phyloP scores from a whole-genome alignment of 35 echinoderm and acorn worm genomes.

The Hemicentrotus pulcherrimus region DNA sequence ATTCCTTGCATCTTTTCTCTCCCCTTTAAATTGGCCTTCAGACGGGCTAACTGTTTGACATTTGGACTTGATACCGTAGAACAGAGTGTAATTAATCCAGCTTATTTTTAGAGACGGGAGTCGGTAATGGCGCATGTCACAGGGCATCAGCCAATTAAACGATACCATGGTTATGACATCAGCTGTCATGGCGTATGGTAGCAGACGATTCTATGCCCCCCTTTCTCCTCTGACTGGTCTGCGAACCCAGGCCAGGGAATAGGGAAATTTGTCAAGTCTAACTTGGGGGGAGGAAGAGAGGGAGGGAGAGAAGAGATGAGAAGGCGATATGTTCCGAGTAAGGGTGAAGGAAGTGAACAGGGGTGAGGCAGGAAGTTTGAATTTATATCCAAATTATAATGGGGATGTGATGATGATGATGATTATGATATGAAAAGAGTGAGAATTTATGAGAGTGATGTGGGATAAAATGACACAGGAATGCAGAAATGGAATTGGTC shows the following conservation, averaged over 20 bases:
- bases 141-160: not conserved
- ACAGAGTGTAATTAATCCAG: not conserved
- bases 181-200: not conserved
- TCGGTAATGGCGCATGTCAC: constrained; percentile 8
- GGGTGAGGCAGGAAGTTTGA: constrained; percentile 41
- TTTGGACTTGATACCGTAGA: not conserved
- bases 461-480: not conserved
- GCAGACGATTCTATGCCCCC: constrained; percentile 9
- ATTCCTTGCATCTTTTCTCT: not conserved
- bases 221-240: not conserved
- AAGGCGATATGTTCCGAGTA: not conserved
- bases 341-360: constrained; percentile 35
- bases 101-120: not conserved
- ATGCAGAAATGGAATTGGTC: not conserved
- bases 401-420: not conserved
- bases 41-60: constrained; percentile 1
- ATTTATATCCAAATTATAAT: constrained; percentile 28
- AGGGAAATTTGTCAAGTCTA: constrained; percentile 23
- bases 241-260: not conserved
- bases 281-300: not conserved
- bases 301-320: constrained; percentile 21
- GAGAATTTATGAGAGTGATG: not conserved
- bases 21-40: constrained; percentile 9
- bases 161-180: not conserved
- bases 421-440: not conserved